Percentiles rank a stretch among this genome's conserved stretches.
These are phyloP conservation scores for Portevinia maculata DNA, from an alignment of 2,888 invertebrate species.

Conservation along the genomic window DNA sequence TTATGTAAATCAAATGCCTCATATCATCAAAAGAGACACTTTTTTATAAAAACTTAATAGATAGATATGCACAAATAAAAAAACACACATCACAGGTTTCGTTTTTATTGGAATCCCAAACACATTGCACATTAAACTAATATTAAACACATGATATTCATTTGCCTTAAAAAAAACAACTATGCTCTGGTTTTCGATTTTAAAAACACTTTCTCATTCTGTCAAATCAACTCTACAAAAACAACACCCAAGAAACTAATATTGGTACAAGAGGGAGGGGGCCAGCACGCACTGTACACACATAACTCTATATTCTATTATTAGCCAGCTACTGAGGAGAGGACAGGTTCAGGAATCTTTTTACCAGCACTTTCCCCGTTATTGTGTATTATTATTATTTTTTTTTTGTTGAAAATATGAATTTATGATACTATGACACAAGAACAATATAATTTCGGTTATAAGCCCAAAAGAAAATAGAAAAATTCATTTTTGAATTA, in stretches of 20 bases:
- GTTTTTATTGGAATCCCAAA: constrained; percentile 26
- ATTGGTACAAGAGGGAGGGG: constrained; percentile 26
- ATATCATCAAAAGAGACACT: constrained; percentile 4
- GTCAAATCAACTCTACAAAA: constrained; percentile 15
- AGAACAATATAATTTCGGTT: constrained; percentile 22
- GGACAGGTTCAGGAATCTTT: constrained; percentile 72
- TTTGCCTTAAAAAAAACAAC: constrained; percentile 22
- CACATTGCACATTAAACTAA: constrained; percentile 56
- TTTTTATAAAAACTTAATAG: neutral
- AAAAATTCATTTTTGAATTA: constrained; percentile 22
- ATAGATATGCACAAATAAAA: constrained; percentile 1
- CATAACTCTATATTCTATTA: constrained; percentile 63
- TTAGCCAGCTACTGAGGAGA: constrained; percentile 61
- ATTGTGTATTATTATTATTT: neutral
- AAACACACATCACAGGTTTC: constrained; percentile 11
- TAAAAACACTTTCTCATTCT: neutral
- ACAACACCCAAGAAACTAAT: constrained; percentile 25
- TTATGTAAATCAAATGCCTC: no score
- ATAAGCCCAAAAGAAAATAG: constrained; percentile 16
- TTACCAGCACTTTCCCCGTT: constrained; percentile 25
- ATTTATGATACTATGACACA: constrained; percentile 57
- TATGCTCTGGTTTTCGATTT: constrained; percentile 7
- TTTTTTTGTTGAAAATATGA: constrained; percentile 20
- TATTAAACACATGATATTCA: constrained; percentile 53
- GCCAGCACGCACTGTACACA: constrained; percentile 30